Evolutionary conservation across 2,888 invertebrate genomes (phyloP).

Genomic region (Leptogaster cylindrica): DNA sequence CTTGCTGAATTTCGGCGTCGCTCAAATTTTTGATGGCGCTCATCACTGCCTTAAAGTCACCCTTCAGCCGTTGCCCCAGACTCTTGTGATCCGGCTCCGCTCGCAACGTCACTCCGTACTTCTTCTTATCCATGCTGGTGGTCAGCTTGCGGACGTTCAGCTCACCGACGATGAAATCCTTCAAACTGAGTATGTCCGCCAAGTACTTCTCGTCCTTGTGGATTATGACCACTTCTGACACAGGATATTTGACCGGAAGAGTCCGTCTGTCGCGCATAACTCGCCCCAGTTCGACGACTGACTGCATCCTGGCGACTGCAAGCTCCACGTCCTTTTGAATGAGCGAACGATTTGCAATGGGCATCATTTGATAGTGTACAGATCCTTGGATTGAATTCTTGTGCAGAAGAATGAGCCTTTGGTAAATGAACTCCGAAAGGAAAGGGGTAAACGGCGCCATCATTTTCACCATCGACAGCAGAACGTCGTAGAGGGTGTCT

Average conservation of each 20-base stretch:
- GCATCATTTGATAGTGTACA: conserved; percentile 92
- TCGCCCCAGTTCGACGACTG: conserved; percentile 91
- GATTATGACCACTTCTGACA: conserved; percentile 94
- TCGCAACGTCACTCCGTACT: conserved; percentile 86
- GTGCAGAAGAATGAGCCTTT: conserved; percentile 75
- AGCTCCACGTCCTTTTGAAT: conserved; percentile 87
- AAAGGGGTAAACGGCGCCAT: conserved; percentile 99
- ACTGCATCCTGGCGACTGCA: conserved; percentile 91
- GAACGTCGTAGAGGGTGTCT: conserved; percentile 85
- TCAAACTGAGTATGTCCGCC: conserved; percentile 76
- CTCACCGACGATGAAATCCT: conserved; percentile 89
- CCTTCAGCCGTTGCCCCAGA: conserved; percentile 84
- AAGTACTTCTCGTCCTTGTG: conserved; percentile 82
- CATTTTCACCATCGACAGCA: conserved; percentile 86
- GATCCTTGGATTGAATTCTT: conserved; percentile 66
- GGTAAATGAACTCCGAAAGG: conserved; percentile 93
- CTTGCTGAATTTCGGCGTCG: conserved; percentile 79
- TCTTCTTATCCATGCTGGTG: conserved; percentile 86
- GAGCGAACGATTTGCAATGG: conserved; percentile 71
- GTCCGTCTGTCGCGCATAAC: conserved; percentile 92
- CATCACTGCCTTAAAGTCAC: conserved; percentile 86
- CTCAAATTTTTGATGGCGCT: conserved; percentile 79
- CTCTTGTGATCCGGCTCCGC: conserved; percentile 94
- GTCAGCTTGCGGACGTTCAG: conserved; percentile 87
- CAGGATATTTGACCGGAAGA: conserved; percentile 93